Percentiles rank a stretch among this genome's conserved stretches.
These are phyloP conservation scores for Numenius phaeopus DNA, from an alignment of 2,797 vertebrate species.

Conservation along the genomic window DNA sequence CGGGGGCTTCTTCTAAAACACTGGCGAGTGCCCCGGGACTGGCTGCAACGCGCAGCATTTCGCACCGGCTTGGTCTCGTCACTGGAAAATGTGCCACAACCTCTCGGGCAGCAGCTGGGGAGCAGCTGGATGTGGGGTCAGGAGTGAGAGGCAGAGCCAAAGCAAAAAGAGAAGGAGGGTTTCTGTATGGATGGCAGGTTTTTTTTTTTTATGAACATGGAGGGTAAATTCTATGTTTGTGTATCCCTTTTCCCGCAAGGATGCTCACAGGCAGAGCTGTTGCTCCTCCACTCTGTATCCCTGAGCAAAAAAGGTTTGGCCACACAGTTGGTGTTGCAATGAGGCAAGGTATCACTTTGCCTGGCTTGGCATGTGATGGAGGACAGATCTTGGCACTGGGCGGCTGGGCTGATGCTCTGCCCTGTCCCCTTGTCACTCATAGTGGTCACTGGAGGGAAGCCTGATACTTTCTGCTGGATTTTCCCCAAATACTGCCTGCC, in stretches of 20 bases:
- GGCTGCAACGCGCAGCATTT: slow-evolving; percentile 36
- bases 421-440: accelerated
- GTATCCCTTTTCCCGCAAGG: neutral
- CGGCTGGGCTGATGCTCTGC: neutral
- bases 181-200: neutral
- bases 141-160: neutral
- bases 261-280: neutral
- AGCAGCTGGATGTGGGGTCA: neutral
- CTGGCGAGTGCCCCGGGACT: slow-evolving; percentile 18
- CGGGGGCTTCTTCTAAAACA: slow-evolving; percentile 48
- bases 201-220: neutral
- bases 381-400: neutral
- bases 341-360: neutral
- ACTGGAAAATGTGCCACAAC: slow-evolving; percentile 24
- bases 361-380: neutral
- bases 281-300: neutral
- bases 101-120: slow-evolving; percentile 70
- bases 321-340: accelerated
- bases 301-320: neutral
- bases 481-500: neutral
- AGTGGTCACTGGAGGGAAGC: neutral
- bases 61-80: neutral
- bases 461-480: neutral
- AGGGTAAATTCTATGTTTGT: neutral
- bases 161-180: neutral